phyloP scores from a whole-genome alignment of 2,797 vertebrate species.

The Salarias fasciatus region DNA sequence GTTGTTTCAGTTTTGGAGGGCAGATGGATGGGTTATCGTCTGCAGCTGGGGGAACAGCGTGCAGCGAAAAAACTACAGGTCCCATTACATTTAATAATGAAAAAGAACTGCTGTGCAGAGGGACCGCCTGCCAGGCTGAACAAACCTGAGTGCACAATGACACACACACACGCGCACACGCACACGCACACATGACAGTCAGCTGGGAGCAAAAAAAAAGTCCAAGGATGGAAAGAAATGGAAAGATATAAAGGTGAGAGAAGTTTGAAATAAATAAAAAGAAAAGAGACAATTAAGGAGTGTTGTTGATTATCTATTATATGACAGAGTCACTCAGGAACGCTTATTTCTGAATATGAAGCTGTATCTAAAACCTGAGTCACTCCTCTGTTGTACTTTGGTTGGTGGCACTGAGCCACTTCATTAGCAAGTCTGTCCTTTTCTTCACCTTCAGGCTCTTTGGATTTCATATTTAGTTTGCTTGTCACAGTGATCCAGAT shows the following conservation, averaged over 20 bases:
- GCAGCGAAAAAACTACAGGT: slow-evolving; percentile 52
- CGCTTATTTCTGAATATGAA: no score
- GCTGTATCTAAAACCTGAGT: no score
- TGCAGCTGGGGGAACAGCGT: slow-evolving; percentile 36
- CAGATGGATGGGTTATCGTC: slow-evolving; percentile 25
- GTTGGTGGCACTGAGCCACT: no score
- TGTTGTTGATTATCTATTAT: not conserved
- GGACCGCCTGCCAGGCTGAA: slow-evolving; percentile 50
- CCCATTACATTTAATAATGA: slow-evolving; percentile 73
- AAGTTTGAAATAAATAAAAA: slow-evolving; percentile 28
- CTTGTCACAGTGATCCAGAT: no score
- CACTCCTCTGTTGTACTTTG: no score
- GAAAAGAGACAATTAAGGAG: slow-evolving; percentile 25
- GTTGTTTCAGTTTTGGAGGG: slow-evolving; percentile 30
- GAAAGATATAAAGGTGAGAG: slow-evolving; percentile 32
- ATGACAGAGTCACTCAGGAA: no score
- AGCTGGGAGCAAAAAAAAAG: slow-evolving; percentile 38
- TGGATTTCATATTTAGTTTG: no score
- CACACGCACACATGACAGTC: slow-evolving; percentile 41
- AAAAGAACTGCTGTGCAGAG: slow-evolving; percentile 56
- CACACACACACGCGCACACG: slow-evolving; percentile 48
- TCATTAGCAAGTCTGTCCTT: no score
- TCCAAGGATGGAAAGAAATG: slow-evolving; percentile 8
- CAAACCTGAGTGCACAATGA: slow-evolving; percentile 43
- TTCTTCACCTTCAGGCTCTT: no score